These are phyloP conservation scores for Cybosia mesomella DNA, from an alignment of 2,888 invertebrate genomes.

Conservation along the genomic window DNA sequence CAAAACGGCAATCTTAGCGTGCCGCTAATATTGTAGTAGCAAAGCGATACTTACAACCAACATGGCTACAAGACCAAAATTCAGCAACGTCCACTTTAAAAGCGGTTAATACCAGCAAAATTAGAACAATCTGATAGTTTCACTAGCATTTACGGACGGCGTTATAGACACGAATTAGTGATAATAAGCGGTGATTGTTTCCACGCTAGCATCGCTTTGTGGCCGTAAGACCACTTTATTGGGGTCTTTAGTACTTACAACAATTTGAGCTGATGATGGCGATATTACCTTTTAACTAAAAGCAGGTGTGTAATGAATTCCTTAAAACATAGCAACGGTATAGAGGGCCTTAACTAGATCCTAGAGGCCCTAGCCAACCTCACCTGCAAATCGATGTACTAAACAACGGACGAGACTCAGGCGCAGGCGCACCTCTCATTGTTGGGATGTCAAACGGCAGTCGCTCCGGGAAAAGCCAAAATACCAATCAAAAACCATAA, in stretches of 20 bases:
- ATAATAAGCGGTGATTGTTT: slow-evolving; percentile 1
- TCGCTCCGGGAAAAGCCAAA: too few relatives aligned
- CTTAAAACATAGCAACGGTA: too few relatives aligned
- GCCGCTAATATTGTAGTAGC: too few relatives aligned
- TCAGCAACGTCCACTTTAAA: not conserved
- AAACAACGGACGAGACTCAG: too few relatives aligned
- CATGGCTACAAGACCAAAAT: not conserved
- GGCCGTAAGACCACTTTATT: not conserved
- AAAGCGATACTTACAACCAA: too few relatives aligned
- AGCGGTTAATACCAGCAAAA: not conserved
- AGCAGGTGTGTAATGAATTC: not conserved
- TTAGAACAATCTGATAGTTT: not conserved
- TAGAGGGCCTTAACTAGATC: too few relatives aligned
- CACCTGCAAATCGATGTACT: too few relatives aligned
- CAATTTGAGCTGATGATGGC: not conserved
- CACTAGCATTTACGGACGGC: slow-evolving; percentile 8
- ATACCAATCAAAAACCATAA: too few relatives aligned
- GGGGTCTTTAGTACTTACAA: not conserved
- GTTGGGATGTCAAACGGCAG: too few relatives aligned
- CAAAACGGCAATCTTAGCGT: too few relatives aligned
- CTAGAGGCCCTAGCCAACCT: too few relatives aligned
- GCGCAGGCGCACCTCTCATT: too few relatives aligned
- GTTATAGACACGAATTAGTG: slow-evolving; percentile 8
- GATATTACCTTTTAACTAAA: not conserved
- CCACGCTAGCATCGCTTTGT: not conserved